Conservation (phyloP, 1,140 invertebrate species). For the Pachypsylla venusta region DNA sequence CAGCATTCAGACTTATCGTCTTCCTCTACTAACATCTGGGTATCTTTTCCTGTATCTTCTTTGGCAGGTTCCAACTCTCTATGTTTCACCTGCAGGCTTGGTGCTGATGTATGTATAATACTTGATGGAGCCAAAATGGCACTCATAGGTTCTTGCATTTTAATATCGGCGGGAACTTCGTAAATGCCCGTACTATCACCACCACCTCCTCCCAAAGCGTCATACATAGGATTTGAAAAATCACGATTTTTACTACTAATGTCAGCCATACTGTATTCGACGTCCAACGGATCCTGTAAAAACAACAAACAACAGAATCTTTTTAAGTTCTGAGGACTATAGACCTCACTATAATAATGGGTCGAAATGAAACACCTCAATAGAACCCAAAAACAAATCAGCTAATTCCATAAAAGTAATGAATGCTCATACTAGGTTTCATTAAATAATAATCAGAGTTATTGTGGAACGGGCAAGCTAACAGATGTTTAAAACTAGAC, state of each 20-base stretch:
- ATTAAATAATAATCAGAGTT: no score
- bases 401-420: no score
- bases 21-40: conserved; percentile 74
- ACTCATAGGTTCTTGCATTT: conserved; percentile 37
- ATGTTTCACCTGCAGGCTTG: conserved; percentile 52
- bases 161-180: conserved; percentile 32
- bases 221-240: conserved; percentile 94
- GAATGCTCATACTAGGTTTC: no score
- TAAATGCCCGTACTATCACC: conserved; percentile 49
- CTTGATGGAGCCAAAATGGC: conserved; percentile 65
- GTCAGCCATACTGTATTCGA: conserved; percentile 58
- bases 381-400: no score
- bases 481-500: no score
- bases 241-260: conserved; percentile 61
- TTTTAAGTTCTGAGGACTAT: no score
- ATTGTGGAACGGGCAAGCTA: no score
- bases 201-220: conserved; percentile 46
- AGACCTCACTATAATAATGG: no score
- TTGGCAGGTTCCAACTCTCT: conserved; percentile 64
- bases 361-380: no score
- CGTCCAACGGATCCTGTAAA: conserved; percentile 46
- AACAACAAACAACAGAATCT: neutral
- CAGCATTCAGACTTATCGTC: conserved; percentile 48
- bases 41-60: conserved; percentile 81
- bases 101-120: conserved; percentile 55